Evolutionary conservation across 2,888 invertebrate species (phyloP).

Genomic region (Chalcis sispes): DNA sequence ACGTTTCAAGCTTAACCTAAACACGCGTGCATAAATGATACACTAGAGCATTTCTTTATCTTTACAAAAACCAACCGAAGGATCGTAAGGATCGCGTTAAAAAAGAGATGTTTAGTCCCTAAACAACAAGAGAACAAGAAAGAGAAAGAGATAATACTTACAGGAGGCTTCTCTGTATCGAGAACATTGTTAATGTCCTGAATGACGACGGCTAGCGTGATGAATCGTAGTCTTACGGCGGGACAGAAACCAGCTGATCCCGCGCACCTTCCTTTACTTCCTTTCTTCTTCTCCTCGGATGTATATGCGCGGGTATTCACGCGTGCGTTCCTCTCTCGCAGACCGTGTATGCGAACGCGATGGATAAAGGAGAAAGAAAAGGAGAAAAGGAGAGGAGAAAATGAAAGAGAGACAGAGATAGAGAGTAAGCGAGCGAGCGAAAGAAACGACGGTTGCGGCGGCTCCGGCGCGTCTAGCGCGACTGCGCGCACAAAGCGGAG

Average conservation of each 20-base stretch:
- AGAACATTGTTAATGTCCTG: slow-evolving; percentile 46
- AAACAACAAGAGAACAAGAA: neutral
- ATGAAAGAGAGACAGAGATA: neutral
- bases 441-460: neutral
- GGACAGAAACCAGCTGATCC: slow-evolving; percentile 50
- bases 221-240: neutral
- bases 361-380: neutral
- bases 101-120: no score
- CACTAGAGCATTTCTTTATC: no score
- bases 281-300: slow-evolving; percentile 4
- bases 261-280: slow-evolving; percentile 16
- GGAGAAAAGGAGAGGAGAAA: neutral
- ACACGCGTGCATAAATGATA: no score
- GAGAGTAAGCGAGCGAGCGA: neutral
- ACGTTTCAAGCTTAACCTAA: no score
- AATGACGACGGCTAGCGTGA: neutral
- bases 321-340: neutral
- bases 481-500: slow-evolving; percentile 31
- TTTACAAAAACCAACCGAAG: no score
- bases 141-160: slow-evolving; percentile 40
- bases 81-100: no score
- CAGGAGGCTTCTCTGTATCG: slow-evolving; percentile 51
- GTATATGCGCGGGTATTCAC: slow-evolving; percentile 1
- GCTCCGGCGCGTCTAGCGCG: slow-evolving; percentile 41
- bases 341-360: neutral